A percentile compares a stretch with the other conserved stretches of the same genome.
phyloP scores from a whole-genome alignment of 1,140 invertebrate genomes.

The Drosophila trapezifrons region DNA sequence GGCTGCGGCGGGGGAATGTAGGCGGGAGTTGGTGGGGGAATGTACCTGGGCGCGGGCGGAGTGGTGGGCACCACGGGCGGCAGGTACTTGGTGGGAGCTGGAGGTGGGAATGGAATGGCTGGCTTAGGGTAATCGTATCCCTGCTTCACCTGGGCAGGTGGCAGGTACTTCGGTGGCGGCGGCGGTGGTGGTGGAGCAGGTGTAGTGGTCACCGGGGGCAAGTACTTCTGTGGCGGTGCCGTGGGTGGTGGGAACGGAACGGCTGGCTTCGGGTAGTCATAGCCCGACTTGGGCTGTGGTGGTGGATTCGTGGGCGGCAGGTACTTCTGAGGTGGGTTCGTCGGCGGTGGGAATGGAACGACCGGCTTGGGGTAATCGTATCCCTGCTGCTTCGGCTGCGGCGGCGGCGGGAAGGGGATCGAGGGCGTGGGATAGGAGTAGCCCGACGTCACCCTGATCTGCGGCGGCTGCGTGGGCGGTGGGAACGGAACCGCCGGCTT shows the following conservation, averaged over 20 bases:
- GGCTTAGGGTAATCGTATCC: conserved; percentile 67
- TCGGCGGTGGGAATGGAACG: conserved; percentile 54
- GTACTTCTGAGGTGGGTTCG: conserved; percentile 32
- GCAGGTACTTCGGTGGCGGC: conserved; percentile 35
- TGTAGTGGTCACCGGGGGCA: conserved; percentile 40
- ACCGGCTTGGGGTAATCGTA: conserved; percentile 57
- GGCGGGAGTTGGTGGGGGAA: conserved; percentile 53
- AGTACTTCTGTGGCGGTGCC: conserved; percentile 46
- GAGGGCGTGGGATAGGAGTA: conserved; percentile 71
- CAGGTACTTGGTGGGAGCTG: conserved; percentile 60
- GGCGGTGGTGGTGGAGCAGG: conserved; percentile 14
- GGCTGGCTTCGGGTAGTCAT: conserved; percentile 58
- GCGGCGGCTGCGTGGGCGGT: conserved; percentile 4
- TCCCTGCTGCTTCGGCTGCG: conserved; percentile 22
- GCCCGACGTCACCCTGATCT: no score
- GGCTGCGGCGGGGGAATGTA: conserved; percentile 35
- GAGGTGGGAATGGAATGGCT: conserved; percentile 57
- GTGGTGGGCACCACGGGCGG: conserved; percentile 46
- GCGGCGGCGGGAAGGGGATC: conserved; percentile 55
- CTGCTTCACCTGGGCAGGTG: conserved; percentile 35
- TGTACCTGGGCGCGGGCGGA: conserved; percentile 52
- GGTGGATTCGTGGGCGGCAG: conserved; percentile 30
- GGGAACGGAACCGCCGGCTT: conserved; percentile 65
- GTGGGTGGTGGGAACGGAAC: conserved; percentile 59
- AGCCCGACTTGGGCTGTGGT: conserved; percentile 44